Evolutionary conservation across 2,888 invertebrate genomes (phyloP).

Genomic region (Cheilosia urbana): DNA sequence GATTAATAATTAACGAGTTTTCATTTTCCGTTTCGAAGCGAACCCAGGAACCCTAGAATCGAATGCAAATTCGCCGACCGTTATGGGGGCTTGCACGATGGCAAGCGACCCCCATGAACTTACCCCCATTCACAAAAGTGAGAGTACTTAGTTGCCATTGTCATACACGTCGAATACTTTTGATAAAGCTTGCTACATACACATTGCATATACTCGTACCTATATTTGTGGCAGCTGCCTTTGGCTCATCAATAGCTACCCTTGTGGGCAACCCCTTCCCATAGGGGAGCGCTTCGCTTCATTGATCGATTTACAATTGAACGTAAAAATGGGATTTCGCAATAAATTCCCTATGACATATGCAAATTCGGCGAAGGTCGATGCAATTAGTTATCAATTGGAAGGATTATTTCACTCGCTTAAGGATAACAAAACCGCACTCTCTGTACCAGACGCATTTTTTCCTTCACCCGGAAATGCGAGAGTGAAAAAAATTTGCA

Average conservation of each 20-base stretch:
- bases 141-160: slow-evolving; percentile 13
- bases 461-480: slow-evolving; percentile 52
- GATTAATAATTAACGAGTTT: slow-evolving; percentile 75
- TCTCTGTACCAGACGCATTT: slow-evolving; percentile 21
- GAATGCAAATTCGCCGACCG: slow-evolving; percentile 42
- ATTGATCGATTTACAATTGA: slow-evolving; percentile 51
- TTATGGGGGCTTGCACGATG: slow-evolving; percentile 10
- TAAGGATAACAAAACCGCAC: slow-evolving; percentile 55
- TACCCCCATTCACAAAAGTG: slow-evolving; percentile 35
- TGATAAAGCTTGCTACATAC: neutral
- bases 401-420: slow-evolving; percentile 56
- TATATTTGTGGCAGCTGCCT: slow-evolving; percentile 38
- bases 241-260: slow-evolving; percentile 23
- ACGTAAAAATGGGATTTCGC: slow-evolving; percentile 62
- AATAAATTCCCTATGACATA: slow-evolving; percentile 71
- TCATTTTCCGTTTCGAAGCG: slow-evolving; percentile 44
- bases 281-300: slow-evolving; percentile 25
- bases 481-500: slow-evolving; percentile 68
- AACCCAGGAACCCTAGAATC: slow-evolving; percentile 23
- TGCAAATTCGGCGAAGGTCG: slow-evolving; percentile 72
- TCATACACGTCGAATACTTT: neutral
- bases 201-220: too few species aligned
- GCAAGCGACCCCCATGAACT: slow-evolving; percentile 4
- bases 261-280: slow-evolving; percentile 3
- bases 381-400: slow-evolving; percentile 69